Evolutionary conservation across 1,140 invertebrate genomes (phyloP).

Genomic region (Myzus persicae): DNA sequence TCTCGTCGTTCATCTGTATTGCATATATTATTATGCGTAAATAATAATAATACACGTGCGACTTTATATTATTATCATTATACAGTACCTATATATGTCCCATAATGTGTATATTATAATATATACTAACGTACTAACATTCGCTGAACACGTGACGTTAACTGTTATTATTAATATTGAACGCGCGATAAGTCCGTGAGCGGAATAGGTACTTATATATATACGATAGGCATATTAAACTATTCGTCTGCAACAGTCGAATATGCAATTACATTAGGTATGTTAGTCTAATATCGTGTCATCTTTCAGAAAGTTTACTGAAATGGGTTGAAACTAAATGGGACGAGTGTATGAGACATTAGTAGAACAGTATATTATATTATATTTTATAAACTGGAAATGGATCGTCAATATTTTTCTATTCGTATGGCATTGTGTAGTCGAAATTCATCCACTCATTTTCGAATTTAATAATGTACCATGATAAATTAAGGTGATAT

Average conservation of each 20-base stretch:
- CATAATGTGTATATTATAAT: no score
- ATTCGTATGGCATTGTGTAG: not conserved
- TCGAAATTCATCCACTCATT: not conserved
- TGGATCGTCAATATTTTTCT: not conserved
- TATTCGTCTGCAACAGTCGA: not conserved
- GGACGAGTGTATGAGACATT: not conserved
- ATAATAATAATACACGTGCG: not conserved
- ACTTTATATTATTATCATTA: not conserved
- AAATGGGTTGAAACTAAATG: not conserved
- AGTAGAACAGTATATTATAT: no score
- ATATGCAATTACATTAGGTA: not conserved
- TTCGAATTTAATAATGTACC: not conserved
- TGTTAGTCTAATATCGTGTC: not conserved
- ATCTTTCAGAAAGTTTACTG: not conserved
- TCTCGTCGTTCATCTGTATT: not conserved
- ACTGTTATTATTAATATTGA: not conserved
- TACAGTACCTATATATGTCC: no score
- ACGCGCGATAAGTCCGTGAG: not conserved
- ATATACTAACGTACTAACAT: not conserved
- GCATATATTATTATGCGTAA: not conserved
- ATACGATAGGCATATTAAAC: not conserved
- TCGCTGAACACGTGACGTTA: not conserved
- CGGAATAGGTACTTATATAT: not conserved
- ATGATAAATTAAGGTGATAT: not conserved
- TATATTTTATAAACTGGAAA: not conserved